Percentiles rank a stretch among this genome's conserved stretches.
These are phyloP conservation scores for Eulemur mongoz DNA, from an alignment of 2,797 vertebrate genomes.

Conservation along the genomic window DNA sequence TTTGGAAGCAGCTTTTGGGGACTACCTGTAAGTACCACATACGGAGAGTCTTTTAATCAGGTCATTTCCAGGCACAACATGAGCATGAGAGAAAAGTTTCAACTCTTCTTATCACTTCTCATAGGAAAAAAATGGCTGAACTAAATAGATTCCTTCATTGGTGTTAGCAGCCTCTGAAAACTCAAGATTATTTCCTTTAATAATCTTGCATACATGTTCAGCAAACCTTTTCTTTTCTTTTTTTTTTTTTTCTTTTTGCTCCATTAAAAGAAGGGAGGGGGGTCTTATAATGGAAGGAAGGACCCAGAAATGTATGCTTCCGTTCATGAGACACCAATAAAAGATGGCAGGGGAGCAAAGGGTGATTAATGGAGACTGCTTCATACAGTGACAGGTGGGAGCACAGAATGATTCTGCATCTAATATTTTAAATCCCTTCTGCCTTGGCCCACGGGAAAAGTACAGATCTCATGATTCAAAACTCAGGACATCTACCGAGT, in stretches of 20 bases:
- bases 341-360: neutral
- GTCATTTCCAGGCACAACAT: neutral
- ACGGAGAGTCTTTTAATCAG: neutral
- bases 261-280: neutral
- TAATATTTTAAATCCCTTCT: neutral
- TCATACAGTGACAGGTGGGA: neutral
- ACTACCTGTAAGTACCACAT: neutral
- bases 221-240: neutral
- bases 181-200: neutral
- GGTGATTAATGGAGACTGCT: neutral
- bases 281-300: neutral
- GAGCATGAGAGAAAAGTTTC: neutral
- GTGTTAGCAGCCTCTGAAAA: neutral
- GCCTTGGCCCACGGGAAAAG: neutral
- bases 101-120: neutral
- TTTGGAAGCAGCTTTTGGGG: constrained; percentile 12
- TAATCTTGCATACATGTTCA: neutral
- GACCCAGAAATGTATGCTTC: neutral
- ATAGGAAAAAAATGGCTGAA: neutral
- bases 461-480: neutral
- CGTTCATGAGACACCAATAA: neutral
- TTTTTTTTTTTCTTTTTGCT: neutral
- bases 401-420: neutral
- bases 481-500: neutral
- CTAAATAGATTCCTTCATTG: neutral